Conservation (phyloP, 2,113 vertebrate genomes). For the Hyaena hyaena region DNA sequence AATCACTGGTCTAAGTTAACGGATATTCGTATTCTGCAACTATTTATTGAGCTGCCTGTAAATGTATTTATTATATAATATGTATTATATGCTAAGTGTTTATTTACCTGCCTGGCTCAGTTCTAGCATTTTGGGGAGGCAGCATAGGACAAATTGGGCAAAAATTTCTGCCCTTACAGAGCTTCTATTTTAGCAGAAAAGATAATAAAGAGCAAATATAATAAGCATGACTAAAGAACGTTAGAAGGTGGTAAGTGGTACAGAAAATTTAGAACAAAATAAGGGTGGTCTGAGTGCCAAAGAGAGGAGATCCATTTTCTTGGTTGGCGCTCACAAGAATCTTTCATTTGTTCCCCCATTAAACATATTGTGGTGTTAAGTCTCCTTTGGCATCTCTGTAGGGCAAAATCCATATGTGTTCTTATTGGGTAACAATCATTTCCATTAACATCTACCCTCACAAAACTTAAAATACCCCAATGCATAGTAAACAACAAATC, state of each 20-base stretch:
- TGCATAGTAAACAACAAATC: neutral
- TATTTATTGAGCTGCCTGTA: neutral
- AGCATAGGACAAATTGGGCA: neutral
- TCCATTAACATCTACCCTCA: neutral
- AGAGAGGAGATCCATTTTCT: neutral
- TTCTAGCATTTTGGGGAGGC: neutral
- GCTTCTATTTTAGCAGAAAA: neutral
- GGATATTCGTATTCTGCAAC: neutral
- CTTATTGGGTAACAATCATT: neutral
- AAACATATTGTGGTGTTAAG: neutral
- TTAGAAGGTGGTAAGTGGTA: too few relatives aligned
- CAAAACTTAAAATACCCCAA: neutral
- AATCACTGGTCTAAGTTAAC: neutral
- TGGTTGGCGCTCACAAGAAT: neutral
- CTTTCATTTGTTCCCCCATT: neutral
- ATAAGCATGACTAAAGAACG: neutral
- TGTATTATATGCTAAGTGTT: too few relatives aligned
- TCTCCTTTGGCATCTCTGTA: neutral
- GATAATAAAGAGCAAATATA: neutral
- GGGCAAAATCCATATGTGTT: neutral
- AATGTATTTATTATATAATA: too few relatives aligned
- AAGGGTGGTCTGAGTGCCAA: neutral
- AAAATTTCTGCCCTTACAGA: neutral
- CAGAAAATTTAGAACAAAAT: neutral
- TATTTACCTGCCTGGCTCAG: neutral